These are phyloP conservation scores for Hipparchia semele DNA, from an alignment of 2,888 invertebrate species.

Conservation along the genomic window DNA sequence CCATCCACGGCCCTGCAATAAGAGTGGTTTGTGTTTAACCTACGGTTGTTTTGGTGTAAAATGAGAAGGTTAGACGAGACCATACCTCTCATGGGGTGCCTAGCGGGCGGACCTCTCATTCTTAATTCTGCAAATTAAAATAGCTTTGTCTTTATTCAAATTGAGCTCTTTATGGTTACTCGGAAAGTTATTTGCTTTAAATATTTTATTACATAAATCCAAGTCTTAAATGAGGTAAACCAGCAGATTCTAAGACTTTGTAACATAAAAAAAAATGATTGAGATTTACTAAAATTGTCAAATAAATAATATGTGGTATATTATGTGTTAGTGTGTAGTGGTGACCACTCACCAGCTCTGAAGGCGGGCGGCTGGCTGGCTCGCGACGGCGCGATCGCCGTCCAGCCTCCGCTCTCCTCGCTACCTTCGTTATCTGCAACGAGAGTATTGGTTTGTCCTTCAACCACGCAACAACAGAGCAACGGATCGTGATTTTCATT, in stretches of 20 bases:
- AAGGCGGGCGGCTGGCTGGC: slow-evolving; percentile 22
- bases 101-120: slow-evolving; percentile 72
- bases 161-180: slow-evolving; percentile 12
- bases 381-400: slow-evolving; percentile 38
- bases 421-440: slow-evolving; percentile 25
- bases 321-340: neutral
- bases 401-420: slow-evolving; percentile 34
- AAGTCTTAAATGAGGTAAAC: too few relatives aligned
- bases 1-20: slow-evolving; percentile 76
- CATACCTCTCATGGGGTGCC: slow-evolving; percentile 71
- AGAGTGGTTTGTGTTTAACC: slow-evolving; percentile 11
- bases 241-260: too few relatives aligned
- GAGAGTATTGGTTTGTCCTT: too few relatives aligned
- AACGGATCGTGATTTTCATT: too few relatives aligned
- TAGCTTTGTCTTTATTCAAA: slow-evolving; percentile 43
- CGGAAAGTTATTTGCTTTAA: neutral
- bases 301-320: neutral
- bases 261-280: too few relatives aligned
- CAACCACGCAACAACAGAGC: too few relatives aligned
- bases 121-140: slow-evolving; percentile 75
- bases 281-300: too few relatives aligned
- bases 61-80: slow-evolving; percentile 25
- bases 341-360: slow-evolving; percentile 25
- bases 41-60: neutral
- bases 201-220: neutral